Evolutionary conservation across 2,797 vertebrate genomes (phyloP), one percentile per base, ranked within the genome.

Genomic region (Tiaroga cobitis): DNA sequence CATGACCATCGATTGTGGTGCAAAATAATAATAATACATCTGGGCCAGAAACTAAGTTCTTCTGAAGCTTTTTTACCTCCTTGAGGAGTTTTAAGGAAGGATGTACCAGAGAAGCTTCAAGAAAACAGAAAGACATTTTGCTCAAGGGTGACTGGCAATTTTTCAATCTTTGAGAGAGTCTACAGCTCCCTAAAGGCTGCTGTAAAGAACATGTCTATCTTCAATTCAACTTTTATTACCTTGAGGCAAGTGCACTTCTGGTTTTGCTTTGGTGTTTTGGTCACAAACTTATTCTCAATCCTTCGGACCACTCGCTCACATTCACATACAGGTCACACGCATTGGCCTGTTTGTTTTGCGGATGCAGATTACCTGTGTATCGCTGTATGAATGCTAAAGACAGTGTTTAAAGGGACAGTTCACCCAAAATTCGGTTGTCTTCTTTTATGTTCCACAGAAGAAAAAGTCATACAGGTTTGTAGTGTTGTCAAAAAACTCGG

Each of bases 71-170:
- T 69, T 32, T 37, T 26, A 59, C 26, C 75, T 84, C 75, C 75
- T 78, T 61, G 65, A 61, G 49, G 75, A 37, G 65, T 78, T 79
- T 84, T 46, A 34, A 46, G 37, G 51, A 79, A 54, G 69, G 81
- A 86, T 81, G 51, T 83, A 86, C n/a, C 51, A 8, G 10, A 61
- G 43, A 79, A 72, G 72, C 8, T 80, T 41, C 46, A 10, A 75
- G 74, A 82, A 84, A 77, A 77, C 18, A 77, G 61, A 49, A 82
- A 65, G 72, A 56, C 65, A 43, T n/a, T 21, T 87, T 84, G 83
- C 82, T 87, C 84, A 87, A 87, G 88, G 83, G 83, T 89, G 87
- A 89, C 86, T 89, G 88, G 82, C 75, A 82, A 82, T 89, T 89
- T 84, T 74, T 84, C 76, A 87, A 81, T 87, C n/a, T 29, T 85